Conservation (phyloP, 2,797 vertebrate species). For the Miichthys miiuy region DNA sequence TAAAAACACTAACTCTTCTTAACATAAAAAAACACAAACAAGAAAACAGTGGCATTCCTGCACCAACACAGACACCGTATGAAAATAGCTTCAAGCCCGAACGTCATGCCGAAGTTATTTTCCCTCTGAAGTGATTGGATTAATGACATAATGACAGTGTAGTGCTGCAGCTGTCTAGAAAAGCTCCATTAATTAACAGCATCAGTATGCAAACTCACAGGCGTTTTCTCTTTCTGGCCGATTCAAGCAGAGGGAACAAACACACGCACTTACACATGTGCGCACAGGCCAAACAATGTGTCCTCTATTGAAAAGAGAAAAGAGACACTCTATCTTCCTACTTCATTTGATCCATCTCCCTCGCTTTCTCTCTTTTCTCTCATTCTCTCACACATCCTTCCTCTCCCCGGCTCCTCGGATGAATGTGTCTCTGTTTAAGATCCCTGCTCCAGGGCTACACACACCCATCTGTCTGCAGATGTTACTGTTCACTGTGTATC, state of each 20-base stretch:
- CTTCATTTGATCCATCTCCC: conserved; percentile 84
- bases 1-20: background rate
- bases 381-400: conserved; percentile 83
- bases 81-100: conserved; percentile 41
- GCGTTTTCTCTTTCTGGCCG: conserved; percentile 56
- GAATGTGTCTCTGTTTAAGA: conserved; percentile 86
- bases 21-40: conserved; percentile 26
- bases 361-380: conserved; percentile 75
- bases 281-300: conserved; percentile 80
- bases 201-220: conserved; percentile 84
- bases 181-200: conserved; percentile 80
- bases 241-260: conserved; percentile 65
- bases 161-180: conserved; percentile 75
- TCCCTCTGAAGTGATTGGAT: conserved; percentile 70
- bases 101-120: conserved; percentile 64
- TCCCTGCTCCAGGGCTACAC: conserved; percentile 77
- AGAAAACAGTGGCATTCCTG: conserved; percentile 36
- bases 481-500: conserved; percentile 71
- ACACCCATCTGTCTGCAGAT: conserved; percentile 85
- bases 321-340: conserved; percentile 84
- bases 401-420: conserved; percentile 78
- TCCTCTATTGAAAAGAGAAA: conserved; percentile 82
- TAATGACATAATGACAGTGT: conserved; percentile 78
- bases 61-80: conserved; percentile 14
- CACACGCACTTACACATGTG: conserved; percentile 66